phyloP scores from a whole-genome alignment of 2,888 invertebrate genomes.

The Drosophila colorata region DNA sequence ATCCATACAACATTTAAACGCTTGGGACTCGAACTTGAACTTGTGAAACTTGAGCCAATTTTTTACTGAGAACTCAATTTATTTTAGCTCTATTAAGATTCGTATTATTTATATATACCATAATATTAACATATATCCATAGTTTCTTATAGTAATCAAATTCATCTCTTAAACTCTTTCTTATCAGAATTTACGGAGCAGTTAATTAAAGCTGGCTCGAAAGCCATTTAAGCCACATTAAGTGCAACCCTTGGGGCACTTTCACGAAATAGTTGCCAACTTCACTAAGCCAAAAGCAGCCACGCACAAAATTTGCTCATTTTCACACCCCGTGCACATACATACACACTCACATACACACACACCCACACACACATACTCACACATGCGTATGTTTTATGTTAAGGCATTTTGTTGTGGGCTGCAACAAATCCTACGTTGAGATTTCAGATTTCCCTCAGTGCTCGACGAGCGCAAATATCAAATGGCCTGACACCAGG shows the following conservation, averaged over 20 bases:
- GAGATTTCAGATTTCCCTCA: slow-evolving; percentile 48
- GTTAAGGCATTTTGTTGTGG: slow-evolving; percentile 32
- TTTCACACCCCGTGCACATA: slow-evolving; percentile 32
- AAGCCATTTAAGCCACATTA: slow-evolving; percentile 7
- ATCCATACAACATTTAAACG: too few species aligned
- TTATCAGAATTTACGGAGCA: not conserved
- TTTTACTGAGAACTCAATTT: too few species aligned
- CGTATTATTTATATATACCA: too few species aligned
- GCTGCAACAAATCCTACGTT: slow-evolving; percentile 41
- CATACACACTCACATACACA: not conserved
- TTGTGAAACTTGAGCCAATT: too few species aligned
- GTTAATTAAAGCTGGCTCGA: slow-evolving; percentile 15
- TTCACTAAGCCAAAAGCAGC: slow-evolving; percentile 16
- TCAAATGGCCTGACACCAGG: slow-evolving; percentile 48
- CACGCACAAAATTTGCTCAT: slow-evolving; percentile 40
- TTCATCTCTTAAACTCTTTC: not conserved
- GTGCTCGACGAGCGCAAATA: slow-evolving; percentile 40
- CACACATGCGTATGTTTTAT: slow-evolving; percentile 6
- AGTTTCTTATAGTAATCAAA: not conserved
- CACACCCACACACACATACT: not conserved
- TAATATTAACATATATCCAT: too few species aligned
- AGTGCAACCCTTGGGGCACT: not conserved
- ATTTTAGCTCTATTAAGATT: too few species aligned
- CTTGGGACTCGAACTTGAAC: too few species aligned
- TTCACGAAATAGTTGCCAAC: slow-evolving; percentile 12